Percentiles rank a stretch among this genome's conserved stretches.
These are phyloP conservation scores for Bombus impatiens DNA, from an alignment of 1,140 invertebrate species.

Conservation along the genomic window DNA sequence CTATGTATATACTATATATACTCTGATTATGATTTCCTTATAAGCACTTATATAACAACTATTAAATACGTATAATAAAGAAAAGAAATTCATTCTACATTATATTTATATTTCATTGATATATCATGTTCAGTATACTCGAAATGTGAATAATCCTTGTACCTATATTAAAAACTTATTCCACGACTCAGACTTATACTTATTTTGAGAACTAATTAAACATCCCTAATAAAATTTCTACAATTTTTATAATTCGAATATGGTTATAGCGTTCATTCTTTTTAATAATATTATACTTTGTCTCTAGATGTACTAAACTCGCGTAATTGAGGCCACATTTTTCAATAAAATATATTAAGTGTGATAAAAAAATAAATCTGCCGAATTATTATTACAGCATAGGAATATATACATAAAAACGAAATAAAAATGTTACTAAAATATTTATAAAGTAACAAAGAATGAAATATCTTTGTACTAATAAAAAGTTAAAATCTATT, in stretches of 20 bases:
- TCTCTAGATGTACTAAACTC: neutral
- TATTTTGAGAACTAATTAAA: constrained; percentile 25
- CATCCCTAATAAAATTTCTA: constrained; percentile 14
- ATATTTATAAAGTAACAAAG: neutral
- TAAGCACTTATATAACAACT: constrained; percentile 11
- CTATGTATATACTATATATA: constrained; percentile 23
- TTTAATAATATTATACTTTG: constrained; percentile 6
- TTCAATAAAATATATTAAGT: neutral
- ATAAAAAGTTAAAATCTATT: neutral
- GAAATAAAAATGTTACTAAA: neutral
- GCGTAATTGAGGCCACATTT: constrained; percentile 15
- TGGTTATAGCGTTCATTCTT: neutral
- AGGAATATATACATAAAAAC: neutral
- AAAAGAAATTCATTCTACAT: constrained; percentile 3
- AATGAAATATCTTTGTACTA: neutral
- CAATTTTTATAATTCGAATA: constrained; percentile 12
- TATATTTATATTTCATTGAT: constrained; percentile 17
- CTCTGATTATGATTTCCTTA: constrained; percentile 20
- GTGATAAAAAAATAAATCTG: neutral
- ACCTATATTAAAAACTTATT: constrained; percentile 14
- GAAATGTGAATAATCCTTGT: neutral
- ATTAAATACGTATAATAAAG: constrained; percentile 19
- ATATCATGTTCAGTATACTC: constrained; percentile 4
- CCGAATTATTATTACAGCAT: neutral
- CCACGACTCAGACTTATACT: neutral